Evolutionary conservation across 53 echinoderm and acorn worm genomes (phyloP).

Genomic region (Stichopus horrens): DNA sequence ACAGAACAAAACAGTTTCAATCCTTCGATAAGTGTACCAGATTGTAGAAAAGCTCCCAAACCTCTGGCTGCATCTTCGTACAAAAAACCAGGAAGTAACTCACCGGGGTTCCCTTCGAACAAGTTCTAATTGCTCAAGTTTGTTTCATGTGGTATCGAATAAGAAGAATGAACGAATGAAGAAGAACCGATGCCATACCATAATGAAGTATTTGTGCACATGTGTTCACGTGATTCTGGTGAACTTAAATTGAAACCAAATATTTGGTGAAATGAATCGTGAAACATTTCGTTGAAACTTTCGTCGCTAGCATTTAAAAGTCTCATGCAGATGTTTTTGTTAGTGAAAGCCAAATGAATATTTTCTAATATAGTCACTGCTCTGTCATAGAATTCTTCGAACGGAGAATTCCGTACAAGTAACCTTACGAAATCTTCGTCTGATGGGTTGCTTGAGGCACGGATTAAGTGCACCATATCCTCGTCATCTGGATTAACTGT

Average conservation of each 20-base stretch:
- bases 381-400: neutral
- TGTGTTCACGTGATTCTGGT: too few species aligned
- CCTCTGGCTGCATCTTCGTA: neutral
- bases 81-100: neutral
- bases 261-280: neutral
- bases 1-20: neutral
- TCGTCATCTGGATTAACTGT: too few species aligned
- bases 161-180: neutral
- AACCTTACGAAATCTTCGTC: neutral
- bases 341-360: neutral
- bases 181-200: neutral
- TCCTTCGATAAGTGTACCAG: slow-evolving; percentile 1
- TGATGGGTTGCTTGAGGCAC: neutral
- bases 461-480: too few species aligned
- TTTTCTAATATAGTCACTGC: neutral
- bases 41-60: neutral
- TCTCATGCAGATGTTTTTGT: neutral
- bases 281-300: neutral
- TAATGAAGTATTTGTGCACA: neutral
- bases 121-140: neutral
- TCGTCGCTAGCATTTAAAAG: neutral
- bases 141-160: neutral
- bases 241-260: slow-evolving; percentile 2
- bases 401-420: too few species aligned
- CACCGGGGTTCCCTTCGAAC: neutral